Conservation (phyloP, 2,113 vertebrate genomes). For the Gymnogyps californianus region DNA sequence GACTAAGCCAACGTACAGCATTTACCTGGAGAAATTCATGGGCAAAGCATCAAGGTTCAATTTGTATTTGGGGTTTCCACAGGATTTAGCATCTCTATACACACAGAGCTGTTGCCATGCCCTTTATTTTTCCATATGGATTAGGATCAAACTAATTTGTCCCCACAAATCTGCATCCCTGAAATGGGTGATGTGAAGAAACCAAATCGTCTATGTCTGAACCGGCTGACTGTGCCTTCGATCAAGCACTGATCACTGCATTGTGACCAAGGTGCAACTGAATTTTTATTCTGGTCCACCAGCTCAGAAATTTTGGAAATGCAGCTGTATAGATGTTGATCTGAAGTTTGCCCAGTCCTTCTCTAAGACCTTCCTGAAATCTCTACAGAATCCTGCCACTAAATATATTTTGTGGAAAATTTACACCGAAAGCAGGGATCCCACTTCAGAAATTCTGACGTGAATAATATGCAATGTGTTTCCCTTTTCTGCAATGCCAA, state of each 20-base stretch:
- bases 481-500: neutral
- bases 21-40: slow-evolving; percentile 29
- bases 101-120: neutral
- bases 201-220: neutral
- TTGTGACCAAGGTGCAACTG: neutral
- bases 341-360: neutral
- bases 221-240: neutral
- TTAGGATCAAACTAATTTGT: neutral
- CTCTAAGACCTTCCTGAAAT: neutral
- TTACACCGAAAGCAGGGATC: neutral
- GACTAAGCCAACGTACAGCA: neutral
- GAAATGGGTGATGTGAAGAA: neutral
- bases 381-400: neutral
- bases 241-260: fast-evolving
- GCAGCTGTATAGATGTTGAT: neutral
- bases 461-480: neutral
- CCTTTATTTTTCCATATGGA: neutral
- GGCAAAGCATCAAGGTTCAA: neutral
- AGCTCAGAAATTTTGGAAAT: neutral
- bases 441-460: neutral
- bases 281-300: neutral
- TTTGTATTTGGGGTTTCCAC: neutral
- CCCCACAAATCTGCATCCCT: neutral
- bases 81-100: neutral
- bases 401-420: neutral